Base-by-base conservation (phyloP, 2,888 invertebrate genomes). In the Drosophila cyrtoloma region DNA sequence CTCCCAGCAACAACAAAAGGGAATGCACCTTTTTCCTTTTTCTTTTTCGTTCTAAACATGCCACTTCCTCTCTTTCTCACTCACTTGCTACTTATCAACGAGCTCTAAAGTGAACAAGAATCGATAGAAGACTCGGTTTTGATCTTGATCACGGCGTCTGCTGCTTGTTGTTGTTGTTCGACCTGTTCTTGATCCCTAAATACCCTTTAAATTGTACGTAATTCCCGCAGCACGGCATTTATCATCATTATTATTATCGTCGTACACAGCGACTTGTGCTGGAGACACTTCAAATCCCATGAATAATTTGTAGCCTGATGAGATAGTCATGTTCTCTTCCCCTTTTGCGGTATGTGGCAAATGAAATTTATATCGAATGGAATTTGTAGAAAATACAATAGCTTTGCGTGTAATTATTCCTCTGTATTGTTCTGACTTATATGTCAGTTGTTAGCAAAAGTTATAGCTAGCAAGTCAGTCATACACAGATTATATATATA, bases 161-260 rank as follows among this genome's bases (percentile, higher is more conserved):
- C 77, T 66, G 68, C 73, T 22, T 22, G 12, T 12, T 42, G 22
- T 33, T 37, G 33, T 33, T 35, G 55, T 42, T 12, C 26, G 47
- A 47, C 37, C 57, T 39, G 57, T 57, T 39, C 39, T 39, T 74
- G 78, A 76, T 86, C 82, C 86, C 86, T 90, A 89, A 88, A 90
- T 90, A 90, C 90, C 81, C 86, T 82, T 86, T 84, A 88, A 82
- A 84, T 84, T 86, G 84, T 77, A 79, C 89, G 78, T 84, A 86
- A 88, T 90, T 81, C 86, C 75, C 60, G 33, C 53, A 32, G 51
- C 72, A 62, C 63, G 57, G 82, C 75, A 85, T 83, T 83, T 87
- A 82, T 87, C 82, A 85, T 85, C 75, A 71, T 71, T 75, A 66
- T 84, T 77, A 83, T 82, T 78, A 83, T 79, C 81, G 58, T 64